phyloP scores from a whole-genome alignment of 2,888 invertebrate species.

The Rhingia rostrata region DNA sequence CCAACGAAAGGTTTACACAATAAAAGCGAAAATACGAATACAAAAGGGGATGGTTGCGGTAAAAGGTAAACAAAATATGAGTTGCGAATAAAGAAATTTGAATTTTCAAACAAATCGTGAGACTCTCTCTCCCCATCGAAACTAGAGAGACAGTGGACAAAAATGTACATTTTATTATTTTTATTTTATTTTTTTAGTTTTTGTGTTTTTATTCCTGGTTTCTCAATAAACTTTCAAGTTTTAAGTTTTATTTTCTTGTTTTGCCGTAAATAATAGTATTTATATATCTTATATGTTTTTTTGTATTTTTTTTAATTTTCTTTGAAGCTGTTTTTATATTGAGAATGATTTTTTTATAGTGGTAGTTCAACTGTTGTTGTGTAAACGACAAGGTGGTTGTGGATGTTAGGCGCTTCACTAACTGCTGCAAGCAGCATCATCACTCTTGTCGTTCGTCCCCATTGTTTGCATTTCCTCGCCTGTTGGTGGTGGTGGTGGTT shows the following conservation, averaged over 20 bases:
- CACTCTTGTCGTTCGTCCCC: conserved; percentile 8
- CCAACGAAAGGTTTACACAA: conserved; percentile 7
- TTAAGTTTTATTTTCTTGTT: conserved; percentile 55
- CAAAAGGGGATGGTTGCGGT: neutral
- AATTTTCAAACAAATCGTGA: conserved; percentile 5
- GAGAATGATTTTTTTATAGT: conserved; percentile 49
- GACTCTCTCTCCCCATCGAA: conserved; percentile 13
- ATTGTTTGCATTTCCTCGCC: conserved; percentile 32
- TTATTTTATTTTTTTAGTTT: conserved; percentile 51
- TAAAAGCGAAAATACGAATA: conserved; percentile 7
- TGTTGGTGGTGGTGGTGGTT: conserved; percentile 37
- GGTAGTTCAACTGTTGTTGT: conserved; percentile 49
- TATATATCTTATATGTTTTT: conserved; percentile 64
- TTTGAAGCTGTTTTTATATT: conserved; percentile 58
- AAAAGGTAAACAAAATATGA: neutral
- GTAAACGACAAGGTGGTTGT: conserved; percentile 52
- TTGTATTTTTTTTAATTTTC: conserved; percentile 43
- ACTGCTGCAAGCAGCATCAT: conserved; percentile 52
- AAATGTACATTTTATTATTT: conserved; percentile 68
- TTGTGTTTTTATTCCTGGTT: conserved; percentile 57
- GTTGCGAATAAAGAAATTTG: neutral
- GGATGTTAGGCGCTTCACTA: conserved; percentile 38
- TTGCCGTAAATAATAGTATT: conserved; percentile 71
- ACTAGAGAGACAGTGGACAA: conserved; percentile 49
- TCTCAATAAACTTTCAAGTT: conserved; percentile 67